These are phyloP conservation scores for Miltochrista miniata DNA, from an alignment of 2,888 invertebrate species.

Conservation along the genomic window DNA sequence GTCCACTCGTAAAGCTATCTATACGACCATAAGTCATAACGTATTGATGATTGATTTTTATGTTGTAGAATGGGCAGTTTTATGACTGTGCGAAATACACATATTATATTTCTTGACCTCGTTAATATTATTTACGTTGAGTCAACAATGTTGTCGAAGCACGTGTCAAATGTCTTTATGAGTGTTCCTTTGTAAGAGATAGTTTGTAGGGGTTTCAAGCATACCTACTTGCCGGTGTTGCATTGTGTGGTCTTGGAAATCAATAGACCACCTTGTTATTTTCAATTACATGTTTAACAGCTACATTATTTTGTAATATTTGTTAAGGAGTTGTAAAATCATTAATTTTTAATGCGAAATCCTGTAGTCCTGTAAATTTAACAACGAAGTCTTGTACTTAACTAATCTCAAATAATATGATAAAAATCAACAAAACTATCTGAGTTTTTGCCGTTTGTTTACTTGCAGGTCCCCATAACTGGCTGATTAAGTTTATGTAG, in stretches of 20 bases:
- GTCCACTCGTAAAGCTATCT: conserved; percentile 20
- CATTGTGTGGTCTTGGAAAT: conserved; percentile 8
- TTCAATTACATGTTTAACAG: conserved; percentile 6
- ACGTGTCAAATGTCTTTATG: conserved; percentile 52
- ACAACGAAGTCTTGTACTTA: too few relatives aligned
- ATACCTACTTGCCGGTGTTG: conserved; percentile 2
- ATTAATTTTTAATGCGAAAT: not conserved
- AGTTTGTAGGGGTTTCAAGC: conserved; percentile 27
- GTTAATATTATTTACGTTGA: conserved; percentile 55
- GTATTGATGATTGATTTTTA: conserved; percentile 54
- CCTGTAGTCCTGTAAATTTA: conserved; percentile 33
- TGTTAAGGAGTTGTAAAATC: not conserved
- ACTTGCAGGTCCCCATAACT: too few relatives aligned
- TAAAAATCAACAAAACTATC: too few relatives aligned
- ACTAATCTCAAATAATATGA: too few relatives aligned
- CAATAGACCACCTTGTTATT: conserved; percentile 8
- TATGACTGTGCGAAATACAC: conserved; percentile 56
- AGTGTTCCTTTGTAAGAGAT: conserved; percentile 36
- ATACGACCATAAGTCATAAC: conserved; percentile 37
- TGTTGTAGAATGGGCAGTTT: conserved; percentile 46
- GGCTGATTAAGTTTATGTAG: too few relatives aligned
- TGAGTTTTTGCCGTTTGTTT: too few relatives aligned
- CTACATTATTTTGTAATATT: not conserved
- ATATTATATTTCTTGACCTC: conserved; percentile 60
- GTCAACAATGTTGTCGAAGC: conserved; percentile 44